Conservation (phyloP, 2,888 invertebrate species). For the Embidobia sp. region DNA sequence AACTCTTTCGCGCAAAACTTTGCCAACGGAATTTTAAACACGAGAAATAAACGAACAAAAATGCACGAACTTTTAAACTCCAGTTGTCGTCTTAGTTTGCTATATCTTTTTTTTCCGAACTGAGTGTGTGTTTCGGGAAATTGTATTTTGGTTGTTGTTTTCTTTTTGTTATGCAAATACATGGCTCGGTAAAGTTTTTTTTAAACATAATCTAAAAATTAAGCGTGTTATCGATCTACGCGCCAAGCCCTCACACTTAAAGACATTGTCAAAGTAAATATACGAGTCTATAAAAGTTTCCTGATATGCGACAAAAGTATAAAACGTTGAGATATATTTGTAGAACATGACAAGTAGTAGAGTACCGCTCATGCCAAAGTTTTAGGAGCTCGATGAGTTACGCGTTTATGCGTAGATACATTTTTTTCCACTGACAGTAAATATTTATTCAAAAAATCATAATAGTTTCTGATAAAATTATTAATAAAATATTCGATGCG, state of each 20-base stretch:
- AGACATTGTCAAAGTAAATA: slow-evolving; percentile 52
- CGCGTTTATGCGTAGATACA: slow-evolving; percentile 27
- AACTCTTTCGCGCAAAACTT: slow-evolving; percentile 50
- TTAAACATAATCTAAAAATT: slow-evolving; percentile 21
- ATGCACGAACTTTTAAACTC: slow-evolving; percentile 34
- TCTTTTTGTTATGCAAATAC: slow-evolving; percentile 6
- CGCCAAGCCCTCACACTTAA: slow-evolving; percentile 18
- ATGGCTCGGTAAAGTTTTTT: slow-evolving; percentile 6
- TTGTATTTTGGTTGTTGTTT: neutral
- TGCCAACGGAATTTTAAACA: slow-evolving; percentile 43
- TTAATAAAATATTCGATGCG: too few relatives aligned
- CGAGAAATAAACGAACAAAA: slow-evolving; percentile 34
- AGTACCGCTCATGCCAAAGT: slow-evolving; percentile 27
- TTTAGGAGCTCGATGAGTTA: slow-evolving; percentile 38
- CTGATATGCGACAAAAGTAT: slow-evolving; percentile 49
- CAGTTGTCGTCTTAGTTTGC: slow-evolving; percentile 33
- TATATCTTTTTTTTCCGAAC: neutral
- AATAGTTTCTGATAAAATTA: too few relatives aligned
- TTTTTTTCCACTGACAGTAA: slow-evolving; percentile 12
- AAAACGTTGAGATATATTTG: slow-evolving; percentile 46
- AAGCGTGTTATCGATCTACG: slow-evolving; percentile 13
- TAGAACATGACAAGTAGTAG: slow-evolving; percentile 34
- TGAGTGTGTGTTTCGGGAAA: slow-evolving; percentile 5
- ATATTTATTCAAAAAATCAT: slow-evolving; percentile 25
- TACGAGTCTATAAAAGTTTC: slow-evolving; percentile 47